These are phyloP conservation scores for Amphipoea oculea DNA, from an alignment of 2,888 invertebrate genomes.

Conservation along the genomic window DNA sequence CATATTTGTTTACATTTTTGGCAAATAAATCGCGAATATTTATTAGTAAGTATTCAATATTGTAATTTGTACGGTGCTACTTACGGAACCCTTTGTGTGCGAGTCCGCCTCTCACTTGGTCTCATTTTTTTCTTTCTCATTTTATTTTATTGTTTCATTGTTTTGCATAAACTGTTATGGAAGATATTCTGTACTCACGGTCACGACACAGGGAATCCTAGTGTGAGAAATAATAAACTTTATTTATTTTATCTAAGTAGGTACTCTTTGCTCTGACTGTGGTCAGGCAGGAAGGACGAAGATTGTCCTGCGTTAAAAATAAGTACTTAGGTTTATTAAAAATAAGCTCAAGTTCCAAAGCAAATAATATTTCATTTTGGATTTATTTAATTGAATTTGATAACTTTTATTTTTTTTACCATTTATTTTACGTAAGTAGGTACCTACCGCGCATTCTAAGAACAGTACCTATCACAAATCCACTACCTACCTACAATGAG, in stretches of 20 bases:
- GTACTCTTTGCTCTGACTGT: neutral
- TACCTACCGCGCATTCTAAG: neutral
- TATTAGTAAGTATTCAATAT: too few species aligned
- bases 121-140: neutral
- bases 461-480: neutral
- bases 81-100: neutral
- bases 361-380: neutral
- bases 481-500: neutral
- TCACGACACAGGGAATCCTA: neutral
- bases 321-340: neutral
- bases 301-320: neutral
- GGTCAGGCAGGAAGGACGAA: neutral
- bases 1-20: too few species aligned
- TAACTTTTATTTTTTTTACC: neutral
- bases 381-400: neutral
- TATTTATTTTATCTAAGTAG: neutral
- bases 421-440: neutral
- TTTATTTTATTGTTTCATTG: neutral
- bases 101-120: neutral
- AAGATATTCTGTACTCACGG: neutral
- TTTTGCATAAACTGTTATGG: neutral
- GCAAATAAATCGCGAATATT: too few species aligned
- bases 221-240: neutral
- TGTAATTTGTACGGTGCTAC: too few species aligned
- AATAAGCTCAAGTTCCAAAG: neutral